Conservation (phyloP, 2,113 vertebrate species). For the Phalacrocorax pelagicus region DNA sequence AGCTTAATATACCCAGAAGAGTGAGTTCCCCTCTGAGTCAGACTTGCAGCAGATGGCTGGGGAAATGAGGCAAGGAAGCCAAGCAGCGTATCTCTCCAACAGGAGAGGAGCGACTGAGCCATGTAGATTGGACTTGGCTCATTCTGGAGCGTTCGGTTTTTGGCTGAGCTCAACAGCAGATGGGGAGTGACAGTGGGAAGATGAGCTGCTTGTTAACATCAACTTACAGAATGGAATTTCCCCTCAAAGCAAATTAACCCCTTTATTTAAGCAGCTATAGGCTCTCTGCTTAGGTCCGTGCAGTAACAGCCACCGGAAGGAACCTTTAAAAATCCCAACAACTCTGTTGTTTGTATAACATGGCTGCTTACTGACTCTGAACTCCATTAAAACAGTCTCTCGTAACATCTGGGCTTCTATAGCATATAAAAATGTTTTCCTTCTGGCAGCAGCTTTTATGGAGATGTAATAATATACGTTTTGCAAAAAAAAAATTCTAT, state of each 20-base stretch:
- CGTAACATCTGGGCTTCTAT: constrained; percentile 61
- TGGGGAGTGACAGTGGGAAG: neutral
- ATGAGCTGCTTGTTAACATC: neutral
- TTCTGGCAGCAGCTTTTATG: constrained; percentile 69
- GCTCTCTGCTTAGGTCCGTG: neutral
- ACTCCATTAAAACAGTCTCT: constrained; percentile 35
- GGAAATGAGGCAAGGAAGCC: neutral
- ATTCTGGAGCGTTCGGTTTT: neutral
- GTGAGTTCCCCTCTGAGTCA: neutral
- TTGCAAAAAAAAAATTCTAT: neutral
- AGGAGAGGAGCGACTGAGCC: neutral
- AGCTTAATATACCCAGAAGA: neutral
- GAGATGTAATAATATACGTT: constrained; percentile 52
- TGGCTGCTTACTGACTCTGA: constrained; percentile 11
- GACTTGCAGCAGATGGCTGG: neutral
- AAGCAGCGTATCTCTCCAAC: neutral
- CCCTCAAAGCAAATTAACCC: neutral
- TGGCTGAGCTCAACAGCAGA: neutral
- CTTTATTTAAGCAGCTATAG: neutral
- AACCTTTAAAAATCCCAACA: neutral
- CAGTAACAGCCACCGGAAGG: neutral
- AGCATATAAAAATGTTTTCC: constrained; percentile 63
- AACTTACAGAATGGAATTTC: neutral
- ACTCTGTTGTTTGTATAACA: neutral
- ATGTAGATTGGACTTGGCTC: neutral